Evolutionary conservation across 2,797 vertebrate species (phyloP).

Genomic region (Limnodromus scolopaceus): DNA sequence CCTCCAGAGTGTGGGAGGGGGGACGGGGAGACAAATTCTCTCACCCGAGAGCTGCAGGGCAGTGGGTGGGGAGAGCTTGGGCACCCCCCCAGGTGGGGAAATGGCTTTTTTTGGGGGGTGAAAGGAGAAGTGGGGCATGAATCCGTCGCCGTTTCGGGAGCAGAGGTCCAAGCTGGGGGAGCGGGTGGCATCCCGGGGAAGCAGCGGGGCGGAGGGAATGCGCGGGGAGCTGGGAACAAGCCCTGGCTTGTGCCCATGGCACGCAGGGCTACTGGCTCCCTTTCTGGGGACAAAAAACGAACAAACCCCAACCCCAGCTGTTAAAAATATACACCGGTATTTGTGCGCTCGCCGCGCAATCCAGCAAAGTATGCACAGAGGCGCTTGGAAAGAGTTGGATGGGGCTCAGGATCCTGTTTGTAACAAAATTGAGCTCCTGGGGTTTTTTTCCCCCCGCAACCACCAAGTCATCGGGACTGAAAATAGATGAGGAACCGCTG

Average conservation of each 20-base stretch:
- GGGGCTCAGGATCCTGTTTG: not conserved
- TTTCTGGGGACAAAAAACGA: not conserved
- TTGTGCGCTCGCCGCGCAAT: fast-evolving
- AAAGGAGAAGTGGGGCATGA: not conserved
- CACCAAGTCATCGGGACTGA: not conserved
- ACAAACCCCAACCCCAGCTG: not conserved
- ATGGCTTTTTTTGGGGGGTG: not conserved
- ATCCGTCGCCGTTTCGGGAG: fast-evolving
- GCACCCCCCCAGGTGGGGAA: not conserved
- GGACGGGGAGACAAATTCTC: not conserved
- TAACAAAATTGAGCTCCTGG: not conserved
- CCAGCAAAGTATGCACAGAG: fast-evolving
- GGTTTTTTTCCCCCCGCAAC: not conserved
- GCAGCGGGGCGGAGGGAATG: not conserved
- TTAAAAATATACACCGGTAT: not conserved
- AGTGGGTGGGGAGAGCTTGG: fast-evolving
- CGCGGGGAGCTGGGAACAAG: not conserved
- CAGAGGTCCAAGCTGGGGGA: fast-evolving
- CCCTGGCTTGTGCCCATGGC: not conserved
- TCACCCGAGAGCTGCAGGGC: not conserved
- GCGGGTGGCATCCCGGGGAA: not conserved
- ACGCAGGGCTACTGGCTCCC: not conserved
- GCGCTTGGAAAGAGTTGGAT: fast-evolving
- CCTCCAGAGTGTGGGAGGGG: fast-evolving
- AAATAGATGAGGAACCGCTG: conserved; percentile 4